A percentile compares a stretch with the other conserved stretches of the same genome.
Conservation (phyloP, 2,888 invertebrate genomes). For the Enchytraeus crypticus region DNA sequence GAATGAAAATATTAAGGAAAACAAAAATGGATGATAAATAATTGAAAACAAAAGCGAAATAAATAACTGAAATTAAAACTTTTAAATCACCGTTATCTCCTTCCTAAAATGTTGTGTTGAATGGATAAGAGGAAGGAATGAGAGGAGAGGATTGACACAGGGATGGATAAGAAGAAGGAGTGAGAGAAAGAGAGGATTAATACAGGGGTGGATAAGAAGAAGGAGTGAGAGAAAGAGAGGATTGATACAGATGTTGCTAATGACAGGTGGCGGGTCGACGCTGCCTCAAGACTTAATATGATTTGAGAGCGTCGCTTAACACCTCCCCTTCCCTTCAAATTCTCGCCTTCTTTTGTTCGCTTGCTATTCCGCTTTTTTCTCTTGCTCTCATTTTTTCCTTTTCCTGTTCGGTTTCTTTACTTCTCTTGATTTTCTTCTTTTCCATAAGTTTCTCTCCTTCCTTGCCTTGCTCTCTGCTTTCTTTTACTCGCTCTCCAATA, state of each 20-base stretch:
- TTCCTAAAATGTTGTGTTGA: too few species aligned
- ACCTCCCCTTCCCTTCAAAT: too few species aligned
- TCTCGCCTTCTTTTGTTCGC: too few species aligned
- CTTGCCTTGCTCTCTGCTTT: not conserved
- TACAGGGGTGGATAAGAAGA: not conserved
- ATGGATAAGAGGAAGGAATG: conserved; percentile 4
- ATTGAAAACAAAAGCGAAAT: conserved; percentile 8
- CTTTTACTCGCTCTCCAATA: not conserved
- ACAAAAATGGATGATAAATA: not conserved
- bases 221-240: not conserved
- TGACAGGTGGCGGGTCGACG: not conserved
- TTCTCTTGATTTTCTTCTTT: not conserved
- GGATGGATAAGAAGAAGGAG: too few species aligned
- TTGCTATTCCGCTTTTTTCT: conserved; percentile 13
- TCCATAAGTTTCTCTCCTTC: too few species aligned
- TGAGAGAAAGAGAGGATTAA: not conserved
- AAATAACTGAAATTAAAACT: too few species aligned
- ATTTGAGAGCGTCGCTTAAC: too few species aligned
- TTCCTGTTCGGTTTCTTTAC: not conserved
- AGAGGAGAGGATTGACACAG: not conserved
- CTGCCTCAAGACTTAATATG: not conserved
- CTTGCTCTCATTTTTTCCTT: conserved; percentile 16
- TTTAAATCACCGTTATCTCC: too few species aligned
- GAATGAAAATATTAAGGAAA: too few species aligned
- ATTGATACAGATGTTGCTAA: not conserved